phyloP scores from a whole-genome alignment of 2,888 invertebrate species.

The Hydraecia micacea region DNA sequence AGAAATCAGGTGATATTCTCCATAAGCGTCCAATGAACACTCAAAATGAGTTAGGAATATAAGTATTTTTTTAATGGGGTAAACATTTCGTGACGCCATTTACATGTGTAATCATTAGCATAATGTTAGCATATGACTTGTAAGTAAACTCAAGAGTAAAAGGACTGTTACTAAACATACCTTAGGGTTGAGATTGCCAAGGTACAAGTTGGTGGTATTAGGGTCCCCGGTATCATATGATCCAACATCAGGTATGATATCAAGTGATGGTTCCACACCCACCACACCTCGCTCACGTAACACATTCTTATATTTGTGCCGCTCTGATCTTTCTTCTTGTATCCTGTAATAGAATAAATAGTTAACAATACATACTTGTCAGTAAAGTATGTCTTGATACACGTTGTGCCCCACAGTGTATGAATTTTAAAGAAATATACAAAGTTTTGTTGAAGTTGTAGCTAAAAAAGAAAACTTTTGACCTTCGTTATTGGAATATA shows the following conservation, averaged over 20 bases:
- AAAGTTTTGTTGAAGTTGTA: background rate
- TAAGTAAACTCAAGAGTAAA: background rate
- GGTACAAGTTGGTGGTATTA: slow-evolving; percentile 98
- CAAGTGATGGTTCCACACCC: slow-evolving; percentile 77
- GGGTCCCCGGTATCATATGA: slow-evolving; percentile 99
- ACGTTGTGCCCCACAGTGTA: background rate
- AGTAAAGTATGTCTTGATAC: background rate
- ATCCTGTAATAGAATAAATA: slow-evolving; percentile 91
- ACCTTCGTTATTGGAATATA: background rate
- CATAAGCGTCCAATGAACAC: background rate
- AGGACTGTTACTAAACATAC: slow-evolving; percentile 82
- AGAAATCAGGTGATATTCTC: too few relatives aligned
- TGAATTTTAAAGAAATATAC: background rate
- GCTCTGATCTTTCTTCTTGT: slow-evolving; percentile 98
- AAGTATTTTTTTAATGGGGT: background rate
- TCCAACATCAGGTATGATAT: slow-evolving; percentile 91
- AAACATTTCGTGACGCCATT: too few relatives aligned
- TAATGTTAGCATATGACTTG: background rate
- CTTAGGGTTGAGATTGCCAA: slow-evolving; percentile 99
- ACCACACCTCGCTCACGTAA: slow-evolving; percentile 88
- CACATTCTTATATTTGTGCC: slow-evolving; percentile 96
- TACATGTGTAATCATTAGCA: too few relatives aligned
- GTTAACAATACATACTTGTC: background rate
- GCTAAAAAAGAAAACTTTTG: background rate
- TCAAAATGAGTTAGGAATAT: background rate